Evolutionary conservation across 2,113 vertebrate genomes (phyloP), one percentile per base, ranked within the genome.

Genomic region (Podocnemis expansa): DNA sequence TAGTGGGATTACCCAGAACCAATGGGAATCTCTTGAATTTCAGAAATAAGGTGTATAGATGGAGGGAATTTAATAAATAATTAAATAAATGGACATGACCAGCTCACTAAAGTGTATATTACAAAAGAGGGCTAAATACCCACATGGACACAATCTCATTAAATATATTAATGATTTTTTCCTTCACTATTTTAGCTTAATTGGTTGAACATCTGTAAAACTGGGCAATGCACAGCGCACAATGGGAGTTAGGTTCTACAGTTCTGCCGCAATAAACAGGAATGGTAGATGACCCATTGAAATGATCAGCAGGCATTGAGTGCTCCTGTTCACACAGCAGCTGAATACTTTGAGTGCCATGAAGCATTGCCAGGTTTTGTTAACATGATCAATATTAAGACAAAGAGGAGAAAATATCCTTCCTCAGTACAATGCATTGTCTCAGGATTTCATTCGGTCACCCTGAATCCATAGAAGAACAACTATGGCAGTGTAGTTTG

Each of bases 61-160:
- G 87, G 94, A 51, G 75, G 19, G 84, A 80, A 82, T 87, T 89
- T 94, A 85, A 8, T 47, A 47, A 80, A 76, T 94, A 85, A 8
- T 47, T 8, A 80, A 76, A 75, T 24, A 31, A 88, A 84, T 84
- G 54, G 90, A 31, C 51, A 87, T 55, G 73, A 88, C 41, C 87
- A 86, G 6, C 55, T 94, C 85, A 91, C 90, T 82, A 81, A 95
- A 87, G 75, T 88, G 76, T 93, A 91, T 94, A 79, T 94, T 87
- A 63, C 90, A 38, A 95, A 94, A 89, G 29, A 91, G 76, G 55
- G 84, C 85, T 90, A 73, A 38, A 93, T 78, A n/a, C 75, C 60
- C 78, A 5, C 84, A 83, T 38, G 80, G 76, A 45, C 54, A 91
- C 82, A 80, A 90, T 91, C 85, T 96, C 94, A 89, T 90, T 85